Evolutionary conservation across 2,888 invertebrate genomes (phyloP), one percentile per base, ranked within the genome.

Genomic region (Aquatica leii): DNA sequence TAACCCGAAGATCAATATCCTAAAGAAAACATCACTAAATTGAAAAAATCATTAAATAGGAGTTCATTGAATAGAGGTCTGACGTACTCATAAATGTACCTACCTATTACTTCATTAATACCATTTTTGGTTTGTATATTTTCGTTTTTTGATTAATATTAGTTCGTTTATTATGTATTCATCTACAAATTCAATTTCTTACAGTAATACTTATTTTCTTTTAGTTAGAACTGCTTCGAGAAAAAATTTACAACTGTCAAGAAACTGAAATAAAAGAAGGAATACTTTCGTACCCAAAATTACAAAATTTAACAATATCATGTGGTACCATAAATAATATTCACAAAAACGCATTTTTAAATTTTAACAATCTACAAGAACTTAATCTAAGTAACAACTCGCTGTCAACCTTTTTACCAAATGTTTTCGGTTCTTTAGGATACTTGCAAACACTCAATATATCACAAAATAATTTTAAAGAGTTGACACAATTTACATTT

Each of bases 341-440:
- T 17, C 43, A 60, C 21, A 59, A 63, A 14, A 52, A 66, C 15
- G 60, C 69, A 6, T 70, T 73, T 56, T 14, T 34, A 15, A 70
- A 69, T 55, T 54, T 71, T 11, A 43, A 51, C 15, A 43, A 66
- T n/a, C 50, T 71, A 21, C 46, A 37, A 18, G 57, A 40, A 21
- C 53, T 73, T n/a, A 46, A 72, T 50, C 59, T 74, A 56, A 56
- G 67, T 17, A 11, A 58, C 12, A 74, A 74, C 53, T 35, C 58
- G 18, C 50, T 74, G 40, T 43, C 55, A 5, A 49, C 41, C 0
- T 63, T 73, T 12, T 69, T 70, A 17, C 59, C 69, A 24, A 50
- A 68, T 41, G n/a, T 71, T 2, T 74, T 70, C 15, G 43, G 46
- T 31, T 35, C 64, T 11, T 24, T 71, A 14, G 24, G 37, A 56